Evolutionary conservation across 2,888 invertebrate species (phyloP).

Genomic region (Acanthoscelides obtectus): DNA sequence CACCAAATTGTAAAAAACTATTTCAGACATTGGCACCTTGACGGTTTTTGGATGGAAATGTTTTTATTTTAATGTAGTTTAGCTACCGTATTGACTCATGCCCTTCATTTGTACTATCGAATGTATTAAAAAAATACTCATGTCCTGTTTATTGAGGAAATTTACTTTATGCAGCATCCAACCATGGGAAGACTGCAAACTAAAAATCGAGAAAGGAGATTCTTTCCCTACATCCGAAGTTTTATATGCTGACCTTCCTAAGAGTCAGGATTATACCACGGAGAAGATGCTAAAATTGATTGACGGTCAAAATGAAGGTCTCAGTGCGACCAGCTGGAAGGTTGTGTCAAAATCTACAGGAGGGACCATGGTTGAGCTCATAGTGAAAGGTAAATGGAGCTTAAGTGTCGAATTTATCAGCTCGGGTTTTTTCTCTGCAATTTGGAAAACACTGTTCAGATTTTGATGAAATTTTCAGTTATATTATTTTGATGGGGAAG

Average conservation of each 20-base stretch:
- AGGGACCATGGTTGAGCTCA: not conserved
- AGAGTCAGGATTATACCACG: not conserved
- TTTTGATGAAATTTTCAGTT: no score
- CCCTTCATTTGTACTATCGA: no score
- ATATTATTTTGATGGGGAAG: no score
- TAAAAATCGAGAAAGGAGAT: not conserved
- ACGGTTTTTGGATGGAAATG: no score
- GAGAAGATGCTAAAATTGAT: not conserved
- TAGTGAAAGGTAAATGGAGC: not conserved
- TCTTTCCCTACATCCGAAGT: not conserved
- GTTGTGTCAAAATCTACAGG: not conserved
- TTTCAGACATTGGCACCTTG: no score
- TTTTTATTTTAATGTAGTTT: no score
- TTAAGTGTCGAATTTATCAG: no score
- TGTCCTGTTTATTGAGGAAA: not conserved
- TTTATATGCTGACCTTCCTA: not conserved
- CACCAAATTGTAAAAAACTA: no score
- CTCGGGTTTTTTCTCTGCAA: no score
- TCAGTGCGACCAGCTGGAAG: not conserved
- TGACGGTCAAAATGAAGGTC: not conserved
- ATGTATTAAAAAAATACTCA: no score
- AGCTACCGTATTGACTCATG: no score
- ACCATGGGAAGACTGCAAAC: not conserved
- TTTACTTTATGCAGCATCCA: not conserved
- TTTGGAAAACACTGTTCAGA: no score